Conservation (phyloP, 1,140 invertebrate genomes). For the Halyomorpha halys region DNA sequence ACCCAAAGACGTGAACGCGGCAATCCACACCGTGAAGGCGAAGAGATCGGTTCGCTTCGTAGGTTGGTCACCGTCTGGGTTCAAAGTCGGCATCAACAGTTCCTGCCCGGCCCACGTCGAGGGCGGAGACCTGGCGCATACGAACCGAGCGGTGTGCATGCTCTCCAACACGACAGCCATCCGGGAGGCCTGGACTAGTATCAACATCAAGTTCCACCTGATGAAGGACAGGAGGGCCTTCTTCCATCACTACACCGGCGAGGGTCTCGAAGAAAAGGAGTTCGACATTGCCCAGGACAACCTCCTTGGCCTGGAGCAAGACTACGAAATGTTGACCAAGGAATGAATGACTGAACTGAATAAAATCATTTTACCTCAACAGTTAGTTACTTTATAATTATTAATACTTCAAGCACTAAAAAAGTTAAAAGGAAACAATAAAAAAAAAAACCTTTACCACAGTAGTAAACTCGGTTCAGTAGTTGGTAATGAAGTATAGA, state of each 20-base stretch:
- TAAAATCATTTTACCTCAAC: neutral
- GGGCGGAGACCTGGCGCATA: constrained; percentile 31
- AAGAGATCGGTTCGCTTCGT: constrained; percentile 42
- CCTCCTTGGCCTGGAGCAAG: constrained; percentile 71
- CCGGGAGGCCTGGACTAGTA: constrained; percentile 62
- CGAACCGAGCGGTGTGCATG: constrained; percentile 54
- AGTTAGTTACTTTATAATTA: too few species aligned
- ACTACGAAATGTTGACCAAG: constrained; percentile 42
- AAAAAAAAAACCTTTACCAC: too few species aligned
- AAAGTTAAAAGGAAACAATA: too few species aligned
- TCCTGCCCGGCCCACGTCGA: constrained; percentile 25
- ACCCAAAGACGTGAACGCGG: constrained; percentile 48
- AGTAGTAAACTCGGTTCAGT: too few species aligned
- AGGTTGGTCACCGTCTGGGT: constrained; percentile 33
- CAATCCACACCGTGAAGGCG: constrained; percentile 41
- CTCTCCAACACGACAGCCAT: constrained; percentile 75
- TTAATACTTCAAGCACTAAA: too few species aligned
- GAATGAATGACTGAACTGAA: neutral
- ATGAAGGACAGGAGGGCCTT: constrained; percentile 77
- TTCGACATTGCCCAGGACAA: constrained; percentile 80
- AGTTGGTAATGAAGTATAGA: too few species aligned
- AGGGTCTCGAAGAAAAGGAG: constrained; percentile 79
- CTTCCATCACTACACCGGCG: constrained; percentile 76
- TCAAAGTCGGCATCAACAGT: constrained; percentile 31
- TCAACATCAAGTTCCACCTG: constrained; percentile 74